Conservation (phyloP, 2,113 vertebrate species). For the Propithecus coquereli region DNA sequence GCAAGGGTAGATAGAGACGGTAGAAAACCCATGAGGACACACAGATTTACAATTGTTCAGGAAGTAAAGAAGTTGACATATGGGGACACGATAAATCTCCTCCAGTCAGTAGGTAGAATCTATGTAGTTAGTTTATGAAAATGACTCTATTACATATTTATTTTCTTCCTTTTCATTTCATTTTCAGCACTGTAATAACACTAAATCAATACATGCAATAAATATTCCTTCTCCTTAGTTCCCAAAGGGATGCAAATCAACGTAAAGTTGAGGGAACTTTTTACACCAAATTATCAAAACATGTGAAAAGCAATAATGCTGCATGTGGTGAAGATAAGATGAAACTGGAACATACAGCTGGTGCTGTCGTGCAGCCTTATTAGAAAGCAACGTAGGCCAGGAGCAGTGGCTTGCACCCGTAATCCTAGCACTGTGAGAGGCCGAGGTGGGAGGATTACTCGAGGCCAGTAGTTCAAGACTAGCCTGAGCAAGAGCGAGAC, state of each 20-base stretch:
- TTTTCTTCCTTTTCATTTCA: neutral
- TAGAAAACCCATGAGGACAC: accelerated
- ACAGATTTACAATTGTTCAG: neutral
- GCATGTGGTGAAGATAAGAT: neutral
- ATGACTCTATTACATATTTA: neutral
- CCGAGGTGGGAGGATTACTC: too few species aligned
- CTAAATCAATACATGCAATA: neutral
- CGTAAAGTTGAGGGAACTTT: neutral
- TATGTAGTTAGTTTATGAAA: neutral
- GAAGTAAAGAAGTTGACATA: neutral
- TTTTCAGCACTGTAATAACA: neutral
- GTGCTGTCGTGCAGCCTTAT: too few species aligned
- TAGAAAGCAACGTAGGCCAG: neutral
- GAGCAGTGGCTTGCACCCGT: too few species aligned
- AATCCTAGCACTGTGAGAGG: too few species aligned
- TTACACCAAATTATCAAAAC: neutral
- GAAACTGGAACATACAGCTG: neutral
- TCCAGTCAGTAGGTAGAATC: neutral
- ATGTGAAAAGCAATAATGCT: neutral
- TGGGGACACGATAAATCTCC: neutral
- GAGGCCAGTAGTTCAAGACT: too few species aligned
- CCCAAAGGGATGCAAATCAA: neutral
- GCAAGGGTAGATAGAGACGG: neutral
- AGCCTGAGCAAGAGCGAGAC: too few species aligned
- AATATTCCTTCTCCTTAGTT: neutral